Percentiles rank a stretch among this genome's conserved stretches.
Evolutionary conservation across 2,888 invertebrate species (phyloP).

Genomic region (Oligia fasciuncula): DNA sequence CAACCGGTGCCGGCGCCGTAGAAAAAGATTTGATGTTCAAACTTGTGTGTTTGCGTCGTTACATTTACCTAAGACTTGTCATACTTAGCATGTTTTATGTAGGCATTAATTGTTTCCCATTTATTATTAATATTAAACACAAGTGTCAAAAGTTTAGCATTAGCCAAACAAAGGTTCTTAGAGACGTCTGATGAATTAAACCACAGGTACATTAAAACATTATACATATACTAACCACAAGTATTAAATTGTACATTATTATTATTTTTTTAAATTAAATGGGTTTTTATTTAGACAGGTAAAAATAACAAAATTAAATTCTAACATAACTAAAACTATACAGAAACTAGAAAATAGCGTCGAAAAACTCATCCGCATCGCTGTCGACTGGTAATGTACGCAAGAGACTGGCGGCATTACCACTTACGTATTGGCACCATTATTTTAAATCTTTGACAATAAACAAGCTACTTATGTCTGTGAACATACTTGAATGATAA

Average conservation of each 20-base stretch:
- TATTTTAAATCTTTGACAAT: not conserved
- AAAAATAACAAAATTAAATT: too few species aligned
- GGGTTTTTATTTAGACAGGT: too few species aligned
- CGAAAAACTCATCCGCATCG: too few species aligned
- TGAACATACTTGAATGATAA: not conserved
- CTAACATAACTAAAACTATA: too few species aligned
- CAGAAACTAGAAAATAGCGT: too few species aligned
- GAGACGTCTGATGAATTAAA: constrained; percentile 8
- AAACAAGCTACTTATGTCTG: constrained; percentile 13
- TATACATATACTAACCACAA: too few species aligned
- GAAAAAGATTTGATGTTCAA: constrained; percentile 3
- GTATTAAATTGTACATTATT: not conserved
- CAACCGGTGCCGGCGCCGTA: not conserved
- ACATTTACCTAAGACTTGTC: not conserved
- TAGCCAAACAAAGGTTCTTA: constrained; percentile 19
- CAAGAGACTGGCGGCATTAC: too few species aligned
- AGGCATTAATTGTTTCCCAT: not conserved
- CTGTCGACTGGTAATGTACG: too few species aligned
- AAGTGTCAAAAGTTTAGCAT: constrained; percentile 8
- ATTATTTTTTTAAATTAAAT: too few species aligned
- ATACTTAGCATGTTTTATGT: not conserved
- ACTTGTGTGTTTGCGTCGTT: not conserved
- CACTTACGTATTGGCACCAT: too few species aligned
- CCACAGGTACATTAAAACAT: not conserved
- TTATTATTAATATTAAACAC: not conserved